Evolutionary conservation across 2,113 vertebrate species (phyloP).

Genomic region (Rhadina sibilatrix): DNA sequence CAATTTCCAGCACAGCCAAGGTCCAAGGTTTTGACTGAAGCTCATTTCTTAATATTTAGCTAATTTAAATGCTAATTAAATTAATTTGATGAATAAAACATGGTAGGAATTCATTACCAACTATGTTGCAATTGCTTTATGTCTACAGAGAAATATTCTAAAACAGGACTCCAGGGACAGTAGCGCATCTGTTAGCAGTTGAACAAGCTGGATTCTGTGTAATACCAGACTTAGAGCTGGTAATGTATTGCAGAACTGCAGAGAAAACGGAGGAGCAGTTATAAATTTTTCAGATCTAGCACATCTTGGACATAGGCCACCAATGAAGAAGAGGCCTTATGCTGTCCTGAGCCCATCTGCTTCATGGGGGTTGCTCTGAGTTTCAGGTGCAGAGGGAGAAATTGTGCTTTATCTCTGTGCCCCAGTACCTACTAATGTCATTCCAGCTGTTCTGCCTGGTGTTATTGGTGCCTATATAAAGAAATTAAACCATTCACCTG

Average conservation of each 20-base stretch:
- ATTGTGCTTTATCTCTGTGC: neutral
- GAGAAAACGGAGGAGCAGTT: neutral
- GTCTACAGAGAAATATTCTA: conserved; percentile 50
- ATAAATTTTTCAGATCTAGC: neutral
- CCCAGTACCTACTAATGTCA: neutral
- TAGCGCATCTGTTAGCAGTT: conserved; percentile 29
- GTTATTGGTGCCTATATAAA: neutral
- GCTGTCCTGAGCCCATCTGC: neutral
- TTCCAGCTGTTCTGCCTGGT: neutral
- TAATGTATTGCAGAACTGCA: neutral
- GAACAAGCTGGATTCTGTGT: neutral
- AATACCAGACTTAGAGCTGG: neutral
- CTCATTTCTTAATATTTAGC: conserved; percentile 45
- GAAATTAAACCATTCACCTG: neutral
- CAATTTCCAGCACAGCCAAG: neutral
- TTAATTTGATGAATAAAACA: conserved; percentile 53
- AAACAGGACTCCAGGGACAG: conserved; percentile 26
- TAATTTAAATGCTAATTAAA: conserved; percentile 69
- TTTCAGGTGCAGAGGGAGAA: neutral
- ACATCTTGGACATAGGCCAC: neutral
- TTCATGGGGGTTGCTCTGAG: neutral
- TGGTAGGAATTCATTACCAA: conserved; percentile 47
- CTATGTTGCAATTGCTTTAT: conserved; percentile 10
- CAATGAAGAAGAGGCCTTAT: neutral
- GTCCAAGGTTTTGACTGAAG: conserved; percentile 24